These are phyloP conservation scores for Chalcis sispes DNA, from an alignment of 2,888 invertebrate species.

Conservation along the genomic window DNA sequence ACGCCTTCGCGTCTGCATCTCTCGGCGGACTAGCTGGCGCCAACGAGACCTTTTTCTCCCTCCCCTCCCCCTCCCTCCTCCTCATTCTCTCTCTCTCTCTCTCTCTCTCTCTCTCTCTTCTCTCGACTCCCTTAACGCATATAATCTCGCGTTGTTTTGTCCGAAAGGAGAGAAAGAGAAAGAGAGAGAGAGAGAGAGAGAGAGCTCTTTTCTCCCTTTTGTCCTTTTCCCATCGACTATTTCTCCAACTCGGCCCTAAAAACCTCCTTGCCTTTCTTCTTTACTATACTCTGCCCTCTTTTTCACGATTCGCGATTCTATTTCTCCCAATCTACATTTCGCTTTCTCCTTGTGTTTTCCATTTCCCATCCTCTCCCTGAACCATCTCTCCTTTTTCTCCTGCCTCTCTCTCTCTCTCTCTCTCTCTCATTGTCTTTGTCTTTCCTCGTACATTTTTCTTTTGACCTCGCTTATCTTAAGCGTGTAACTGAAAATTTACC, in stretches of 20 bases:
- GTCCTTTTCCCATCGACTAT: background rate
- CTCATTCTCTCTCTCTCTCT: slow-evolving; percentile 8
- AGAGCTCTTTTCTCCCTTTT: background rate
- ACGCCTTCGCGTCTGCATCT: slow-evolving; percentile 48
- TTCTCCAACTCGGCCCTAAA: slow-evolving; percentile 21
- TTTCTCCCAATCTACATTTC: slow-evolving; percentile 19
- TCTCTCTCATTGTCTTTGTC: background rate
- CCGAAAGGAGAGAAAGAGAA: too few relatives aligned
- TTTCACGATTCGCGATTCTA: background rate
- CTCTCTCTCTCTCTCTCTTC: slow-evolving; percentile 6
- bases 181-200: too few relatives aligned
- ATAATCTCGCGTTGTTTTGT: too few relatives aligned
- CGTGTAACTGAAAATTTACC: too few relatives aligned
- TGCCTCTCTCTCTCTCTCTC: background rate
- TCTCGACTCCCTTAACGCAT: too few relatives aligned
- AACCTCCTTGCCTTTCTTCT: slow-evolving; percentile 1
- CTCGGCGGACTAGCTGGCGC: slow-evolving; percentile 46
- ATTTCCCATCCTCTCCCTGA: background rate
- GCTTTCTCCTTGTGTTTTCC: background rate
- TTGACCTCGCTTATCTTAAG: too few relatives aligned
- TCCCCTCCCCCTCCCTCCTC: background rate
- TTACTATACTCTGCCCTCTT: background rate
- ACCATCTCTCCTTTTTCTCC: too few relatives aligned
- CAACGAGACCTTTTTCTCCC: slow-evolving; percentile 24
- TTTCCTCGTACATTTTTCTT: too few relatives aligned